Percentiles rank a stretch among this genome's conserved stretches.
Conservation (phyloP, 2,113 vertebrate genomes). For the Malurus cyaneus region DNA sequence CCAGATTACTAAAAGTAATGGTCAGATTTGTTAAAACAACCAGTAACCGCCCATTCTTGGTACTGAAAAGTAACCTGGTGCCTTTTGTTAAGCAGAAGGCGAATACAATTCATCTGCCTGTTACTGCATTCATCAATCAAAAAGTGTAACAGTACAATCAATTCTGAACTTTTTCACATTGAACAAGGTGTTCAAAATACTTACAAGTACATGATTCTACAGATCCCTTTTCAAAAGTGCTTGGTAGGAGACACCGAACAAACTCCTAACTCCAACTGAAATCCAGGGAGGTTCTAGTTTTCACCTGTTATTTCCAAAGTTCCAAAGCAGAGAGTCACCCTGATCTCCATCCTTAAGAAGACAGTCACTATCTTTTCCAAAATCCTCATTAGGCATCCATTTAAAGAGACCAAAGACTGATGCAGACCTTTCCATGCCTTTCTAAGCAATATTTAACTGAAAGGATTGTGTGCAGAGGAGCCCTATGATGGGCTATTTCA, state of each 20-base stretch:
- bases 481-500: background rate
- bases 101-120: background rate
- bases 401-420: background rate
- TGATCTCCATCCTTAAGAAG: background rate
- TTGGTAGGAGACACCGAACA: background rate
- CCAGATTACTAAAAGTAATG: background rate
- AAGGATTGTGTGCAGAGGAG: background rate
- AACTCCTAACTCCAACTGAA: background rate
- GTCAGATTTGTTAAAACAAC: background rate
- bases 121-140: background rate
- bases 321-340: background rate
- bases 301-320: background rate
- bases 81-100: background rate
- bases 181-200: background rate
- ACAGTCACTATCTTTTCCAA: background rate
- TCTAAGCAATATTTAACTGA: background rate
- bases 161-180: background rate
- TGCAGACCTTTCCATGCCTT: background rate
- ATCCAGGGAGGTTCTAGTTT: background rate
- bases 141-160: rapidly evolving
- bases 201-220: background rate
- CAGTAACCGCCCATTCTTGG: background rate
- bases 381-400: background rate
- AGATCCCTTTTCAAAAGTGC: background rate
- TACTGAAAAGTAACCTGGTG: background rate